Evolutionary conservation across 1,140 invertebrate species (phyloP), one percentile per base, ranked within the genome.

Genomic region (Araneus ventricosus): DNA sequence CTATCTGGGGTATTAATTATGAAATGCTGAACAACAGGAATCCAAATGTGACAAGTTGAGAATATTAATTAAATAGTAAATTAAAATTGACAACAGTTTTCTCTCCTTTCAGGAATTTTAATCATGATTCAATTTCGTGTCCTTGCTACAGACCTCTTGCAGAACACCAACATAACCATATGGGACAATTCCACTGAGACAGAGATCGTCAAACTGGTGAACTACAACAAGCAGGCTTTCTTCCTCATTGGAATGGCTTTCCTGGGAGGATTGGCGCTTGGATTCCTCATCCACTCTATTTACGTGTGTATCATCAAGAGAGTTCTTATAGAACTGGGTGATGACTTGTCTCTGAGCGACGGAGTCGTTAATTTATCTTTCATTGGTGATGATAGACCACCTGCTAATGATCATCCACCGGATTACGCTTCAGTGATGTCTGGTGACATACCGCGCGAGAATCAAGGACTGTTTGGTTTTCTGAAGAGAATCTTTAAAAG

Each of bases 161-260:
- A 52, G 17, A 52, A 52, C 45, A 52, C 17, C 10, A 52, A 52
- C 45, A 3, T 52, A 14, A 52, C 45, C 10, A 63, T 63, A 22
- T 63, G 59, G 59, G 59, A 63, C 59, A 63, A 63, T 14, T 63
- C n/a, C 59, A 63, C 59, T 4, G 6, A 63, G 5, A 22, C 22
- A n/a, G 22, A 63, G 24, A 22, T 63, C 0, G 22, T n/a, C 24
- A 20, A 20, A 20, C 34, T 14, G 5, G 6, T 79, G n/a, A 37
- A 79, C 80, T 45, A 27, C 24, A 45, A 82, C 4, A 45, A 17
- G 22, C 80, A 27, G 7, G 22, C 80, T 5, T 82, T 45, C 80
- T 86, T 86, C 24, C 57, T 86, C 10, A 59, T 86, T 7, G 84
- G 52, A 30, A 86, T 86, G 57, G 7, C 84, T 37, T 86, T 86